phyloP scores from a whole-genome alignment of 37 sponge, comb jelly and placozoan species.

The Eunapius fragilis region DNA sequence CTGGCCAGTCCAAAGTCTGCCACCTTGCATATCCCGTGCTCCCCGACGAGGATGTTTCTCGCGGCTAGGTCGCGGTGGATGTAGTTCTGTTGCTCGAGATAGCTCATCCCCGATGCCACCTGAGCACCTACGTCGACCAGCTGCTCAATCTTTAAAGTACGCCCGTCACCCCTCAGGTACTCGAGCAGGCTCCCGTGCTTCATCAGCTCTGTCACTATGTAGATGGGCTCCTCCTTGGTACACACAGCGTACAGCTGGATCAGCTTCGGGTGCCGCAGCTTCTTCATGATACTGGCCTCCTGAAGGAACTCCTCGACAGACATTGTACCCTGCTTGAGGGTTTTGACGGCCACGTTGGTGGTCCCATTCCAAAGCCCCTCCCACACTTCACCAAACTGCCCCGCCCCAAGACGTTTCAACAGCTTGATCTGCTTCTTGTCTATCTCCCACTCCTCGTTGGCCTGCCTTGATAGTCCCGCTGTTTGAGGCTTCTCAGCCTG shows the following conservation, averaged over 20 bases:
- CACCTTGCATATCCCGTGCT: conserved; percentile 90
- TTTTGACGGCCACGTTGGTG: conserved; percentile 95
- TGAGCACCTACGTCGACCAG: conserved; percentile 90
- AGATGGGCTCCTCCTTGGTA: conserved; percentile 93
- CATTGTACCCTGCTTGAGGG: conserved; percentile 97
- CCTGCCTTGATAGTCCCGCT: conserved; percentile 81
- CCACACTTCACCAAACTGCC: conserved; percentile 97
- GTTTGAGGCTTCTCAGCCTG: conserved; percentile 89
- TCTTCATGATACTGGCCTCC: conserved; percentile 95
- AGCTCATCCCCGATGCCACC: conserved; percentile 96
- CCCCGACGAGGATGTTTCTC: conserved; percentile 97
- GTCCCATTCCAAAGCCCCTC: conserved; percentile 95
- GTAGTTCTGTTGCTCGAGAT: conserved; percentile 92
- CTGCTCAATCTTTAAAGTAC: conserved; percentile 72
- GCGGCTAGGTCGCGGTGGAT: conserved; percentile 98
- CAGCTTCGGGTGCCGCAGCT: conserved; percentile 93
- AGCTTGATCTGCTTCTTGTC: conserved; percentile 71
- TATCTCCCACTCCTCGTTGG: conserved; percentile 95
- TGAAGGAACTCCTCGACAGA: conserved; percentile 91
- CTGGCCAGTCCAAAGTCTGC: conserved; percentile 98
- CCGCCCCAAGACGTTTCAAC: conserved; percentile 79
- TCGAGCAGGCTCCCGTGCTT: conserved; percentile 93
- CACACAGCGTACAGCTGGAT: conserved; percentile 98
- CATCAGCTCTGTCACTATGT: conserved; percentile 97
- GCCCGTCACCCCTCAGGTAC: conserved; percentile 89